Evolutionary conservation across 2,888 invertebrate genomes (phyloP).

Genomic region (Pandemis cinnamomeana): DNA sequence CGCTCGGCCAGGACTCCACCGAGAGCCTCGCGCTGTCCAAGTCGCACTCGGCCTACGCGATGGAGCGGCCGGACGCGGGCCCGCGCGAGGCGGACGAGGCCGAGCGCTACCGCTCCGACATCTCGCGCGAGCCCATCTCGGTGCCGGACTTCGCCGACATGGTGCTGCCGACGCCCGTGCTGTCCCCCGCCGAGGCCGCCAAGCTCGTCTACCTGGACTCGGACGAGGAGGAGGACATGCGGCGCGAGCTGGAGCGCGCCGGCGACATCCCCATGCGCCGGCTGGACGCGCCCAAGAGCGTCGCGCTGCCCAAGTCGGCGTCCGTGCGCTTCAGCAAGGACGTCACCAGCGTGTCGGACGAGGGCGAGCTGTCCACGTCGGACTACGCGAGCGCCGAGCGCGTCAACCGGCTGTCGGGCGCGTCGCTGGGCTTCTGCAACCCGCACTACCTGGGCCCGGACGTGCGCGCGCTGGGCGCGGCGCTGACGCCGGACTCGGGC

Average conservation of each 20-base stretch:
- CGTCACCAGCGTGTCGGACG: constrained; percentile 72
- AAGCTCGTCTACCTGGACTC: constrained; percentile 89
- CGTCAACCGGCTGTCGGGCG: constrained; percentile 83
- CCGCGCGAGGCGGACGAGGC: constrained; percentile 65
- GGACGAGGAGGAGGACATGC: constrained; percentile 84
- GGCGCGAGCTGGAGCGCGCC: constrained; percentile 56
- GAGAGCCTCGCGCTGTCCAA: constrained; percentile 85
- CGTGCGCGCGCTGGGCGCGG: constrained; percentile 87
- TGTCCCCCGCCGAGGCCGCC: constrained; percentile 88
- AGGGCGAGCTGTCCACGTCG: constrained; percentile 86
- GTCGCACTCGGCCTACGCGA: constrained; percentile 84
- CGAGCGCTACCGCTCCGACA: constrained; percentile 59
- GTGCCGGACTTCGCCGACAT: constrained; percentile 90
- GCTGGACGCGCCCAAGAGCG: constrained; percentile 69
- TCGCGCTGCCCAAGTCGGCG: constrained; percentile 84
- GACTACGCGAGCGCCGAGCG: constrained; percentile 91
- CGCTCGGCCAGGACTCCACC: constrained; percentile 87
- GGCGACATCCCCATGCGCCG: constrained; percentile 82
- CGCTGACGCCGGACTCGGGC: constrained; percentile 87
- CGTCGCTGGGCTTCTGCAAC: constrained; percentile 87
- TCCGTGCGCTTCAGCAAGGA: constrained; percentile 84
- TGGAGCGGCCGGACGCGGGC: constrained; percentile 68
- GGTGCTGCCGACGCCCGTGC: constrained; percentile 86
- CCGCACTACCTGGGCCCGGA: constrained; percentile 90
- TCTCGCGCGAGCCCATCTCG: constrained; percentile 88